Evolutionary conservation across 2,797 vertebrate species (phyloP), one percentile per base, ranked within the genome.

Genomic region (Anniella stebbinsi): DNA sequence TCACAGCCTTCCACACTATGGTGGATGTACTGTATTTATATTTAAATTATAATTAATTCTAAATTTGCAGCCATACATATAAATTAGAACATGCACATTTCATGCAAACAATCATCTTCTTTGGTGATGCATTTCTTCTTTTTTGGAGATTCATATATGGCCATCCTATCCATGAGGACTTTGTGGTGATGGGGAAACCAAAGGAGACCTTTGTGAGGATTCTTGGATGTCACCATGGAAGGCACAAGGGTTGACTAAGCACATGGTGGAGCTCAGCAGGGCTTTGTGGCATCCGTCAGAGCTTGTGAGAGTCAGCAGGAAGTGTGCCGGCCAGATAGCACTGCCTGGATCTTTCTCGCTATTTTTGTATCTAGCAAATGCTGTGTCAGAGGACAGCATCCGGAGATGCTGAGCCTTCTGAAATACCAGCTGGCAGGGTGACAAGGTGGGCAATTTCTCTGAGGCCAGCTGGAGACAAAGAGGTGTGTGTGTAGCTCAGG

Each of bases 331-430:
- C 89, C 86, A 70, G 85, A 87, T 15, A 57, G 57, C 28, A 72
- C 85, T 77, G 89, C 89, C 72, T 87, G 80, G 80, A 87, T 90
- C 95, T 95, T 90, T 91, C 84, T 66, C 36, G 69, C 90, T 86
- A 93, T 94, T 93, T 91, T 86, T 96, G 94, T 96, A 95, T 94
- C 95, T 93, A 95, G 95, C 89, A 96, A 95, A 88, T 94, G 96
- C 95, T 96, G 94, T 28, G 80, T 96, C 94, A 96, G 95, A 87
- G 87, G 86, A 93, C 92, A 80, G 91, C 91, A 84, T 23, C 92
- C 86, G 86, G 94, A 95, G 94, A 93, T 91, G 88, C 92, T 83
- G 87, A 82, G 84, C 48, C 87, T 82, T 86, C 72, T 89, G 87
- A 91, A 91, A 83, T 86, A 88, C 77, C 87, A 91, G 90, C 90